Conservation (phyloP, 2,888 invertebrate species). For the Pollenia griseotomentosa region DNA sequence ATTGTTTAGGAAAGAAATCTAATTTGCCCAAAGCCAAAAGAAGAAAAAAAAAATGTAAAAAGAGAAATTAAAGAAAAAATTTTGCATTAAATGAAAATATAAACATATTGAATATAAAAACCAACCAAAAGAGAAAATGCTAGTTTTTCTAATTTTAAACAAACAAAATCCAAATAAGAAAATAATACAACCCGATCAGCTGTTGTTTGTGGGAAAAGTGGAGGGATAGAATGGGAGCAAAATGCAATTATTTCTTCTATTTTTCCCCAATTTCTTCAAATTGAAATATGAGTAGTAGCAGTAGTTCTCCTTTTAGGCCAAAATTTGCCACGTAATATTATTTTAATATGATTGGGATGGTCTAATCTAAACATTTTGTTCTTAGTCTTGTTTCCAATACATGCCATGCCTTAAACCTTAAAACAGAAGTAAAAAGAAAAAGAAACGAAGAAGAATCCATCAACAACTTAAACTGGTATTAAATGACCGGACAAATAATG, state of each 20-base stretch:
- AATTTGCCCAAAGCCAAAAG: neutral
- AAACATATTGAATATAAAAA: constrained; percentile 23
- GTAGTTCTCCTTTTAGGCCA: neutral
- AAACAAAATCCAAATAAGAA: constrained; percentile 47
- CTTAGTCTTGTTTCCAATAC: neutral
- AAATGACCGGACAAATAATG: constrained; percentile 28
- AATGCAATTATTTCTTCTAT: neutral
- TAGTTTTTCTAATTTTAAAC: neutral
- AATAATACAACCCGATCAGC: constrained; percentile 44
- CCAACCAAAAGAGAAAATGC: neutral
- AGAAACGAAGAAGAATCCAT: constrained; percentile 1
- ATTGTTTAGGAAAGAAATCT: constrained; percentile 35
- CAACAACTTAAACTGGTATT: constrained; percentile 31
- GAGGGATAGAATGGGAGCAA: neutral
- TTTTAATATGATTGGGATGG: constrained; percentile 40
- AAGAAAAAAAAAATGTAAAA: constrained; percentile 1
- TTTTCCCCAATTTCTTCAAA: constrained; percentile 11
- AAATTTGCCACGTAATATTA: constrained; percentile 17
- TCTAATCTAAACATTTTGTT: constrained; percentile 5
- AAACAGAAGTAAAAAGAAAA: constrained; percentile 3
- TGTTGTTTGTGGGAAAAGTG: neutral
- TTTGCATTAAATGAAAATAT: constrained; percentile 55
- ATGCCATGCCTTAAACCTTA: constrained; percentile 3
- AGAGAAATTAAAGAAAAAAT: neutral
- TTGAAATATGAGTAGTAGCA: constrained; percentile 8